A percentile compares a stretch with the other conserved stretches of the same genome.
phyloP scores from a whole-genome alignment of 1,140 invertebrate genomes.

The Solenopsis fugax region DNA sequence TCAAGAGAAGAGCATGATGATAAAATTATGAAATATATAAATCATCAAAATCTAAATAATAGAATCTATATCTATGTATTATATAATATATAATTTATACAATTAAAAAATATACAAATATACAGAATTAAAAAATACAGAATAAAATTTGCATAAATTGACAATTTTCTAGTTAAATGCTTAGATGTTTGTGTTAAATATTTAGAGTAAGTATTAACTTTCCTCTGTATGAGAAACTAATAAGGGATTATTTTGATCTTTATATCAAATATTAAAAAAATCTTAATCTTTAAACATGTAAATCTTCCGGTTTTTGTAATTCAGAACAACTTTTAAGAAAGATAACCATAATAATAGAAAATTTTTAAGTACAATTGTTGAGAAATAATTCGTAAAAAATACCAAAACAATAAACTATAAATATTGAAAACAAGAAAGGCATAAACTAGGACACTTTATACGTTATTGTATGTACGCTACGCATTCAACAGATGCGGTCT shows the following conservation, averaged over 20 bases:
- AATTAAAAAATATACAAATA: background rate
- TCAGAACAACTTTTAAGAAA: background rate
- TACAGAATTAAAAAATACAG: background rate
- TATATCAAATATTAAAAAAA: too few relatives aligned
- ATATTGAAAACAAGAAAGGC: background rate
- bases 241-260: background rate
- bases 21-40: background rate
- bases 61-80: background rate
- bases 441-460: background rate
- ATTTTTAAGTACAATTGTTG: background rate
- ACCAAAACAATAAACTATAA: background rate
- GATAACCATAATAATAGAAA: background rate
- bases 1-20: slow-evolving; percentile 9
- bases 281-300: background rate
- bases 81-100: background rate
- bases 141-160: background rate
- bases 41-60: background rate
- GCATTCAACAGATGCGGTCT: slow-evolving; percentile 4
- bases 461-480: background rate
- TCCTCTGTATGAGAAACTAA: background rate
- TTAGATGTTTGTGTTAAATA: background rate
- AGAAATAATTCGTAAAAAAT: background rate
- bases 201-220: background rate
- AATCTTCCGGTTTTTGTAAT: background rate
- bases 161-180: slow-evolving; percentile 9